Evolutionary conservation across 2,113 vertebrate genomes (phyloP), one percentile per base, ranked within the genome.

Genomic region (Pterocles gutturalis): DNA sequence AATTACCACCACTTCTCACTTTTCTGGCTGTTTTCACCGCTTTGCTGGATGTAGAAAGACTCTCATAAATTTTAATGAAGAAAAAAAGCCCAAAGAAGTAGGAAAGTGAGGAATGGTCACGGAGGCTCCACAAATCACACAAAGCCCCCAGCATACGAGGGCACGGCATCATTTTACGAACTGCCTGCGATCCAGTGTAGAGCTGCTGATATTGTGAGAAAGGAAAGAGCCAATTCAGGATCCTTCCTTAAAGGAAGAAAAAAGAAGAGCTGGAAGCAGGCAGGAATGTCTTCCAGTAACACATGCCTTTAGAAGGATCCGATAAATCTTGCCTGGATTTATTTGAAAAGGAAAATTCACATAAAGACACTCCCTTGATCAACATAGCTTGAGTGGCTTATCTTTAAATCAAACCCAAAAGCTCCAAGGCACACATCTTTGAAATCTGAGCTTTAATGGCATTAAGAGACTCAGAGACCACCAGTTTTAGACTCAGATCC

Each of bases 391-490:
- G 94, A 95, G 97, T 94, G 94, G 96, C 96, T 97, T 98, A 98
- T 99, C 98, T 98, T 97, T 96, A 97, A 97, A 98, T 98, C 98
- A 98, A 98, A 95, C 94, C 98, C 95, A 96, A 98, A 97, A 97
- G 97, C 94, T 98, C 97, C 98, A 97, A 98, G 98, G 97, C 98
- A 96, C 89, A 81, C 96, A 96, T 97, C 98, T 98, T 99, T 99
- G 98, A 99, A 99, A 99, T 98, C 96, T 78, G 98, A 99, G 98
- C 98, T 97, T 84, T 96, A 96, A 98, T 96, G 97, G 93, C 84
- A 97, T 96, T 96, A 92, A 89, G 96, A 97, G 95, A 89, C 95
- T 94, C 83, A 17, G 75, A 96, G 94, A 94, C 91, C 91, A 96
- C 95, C 91, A 58, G 83, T 87, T 94, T 90, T 89, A 93, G 96